These are phyloP conservation scores for Tiliqua scincoides DNA, from an alignment of 2,113 vertebrate species.

Conservation along the genomic window DNA sequence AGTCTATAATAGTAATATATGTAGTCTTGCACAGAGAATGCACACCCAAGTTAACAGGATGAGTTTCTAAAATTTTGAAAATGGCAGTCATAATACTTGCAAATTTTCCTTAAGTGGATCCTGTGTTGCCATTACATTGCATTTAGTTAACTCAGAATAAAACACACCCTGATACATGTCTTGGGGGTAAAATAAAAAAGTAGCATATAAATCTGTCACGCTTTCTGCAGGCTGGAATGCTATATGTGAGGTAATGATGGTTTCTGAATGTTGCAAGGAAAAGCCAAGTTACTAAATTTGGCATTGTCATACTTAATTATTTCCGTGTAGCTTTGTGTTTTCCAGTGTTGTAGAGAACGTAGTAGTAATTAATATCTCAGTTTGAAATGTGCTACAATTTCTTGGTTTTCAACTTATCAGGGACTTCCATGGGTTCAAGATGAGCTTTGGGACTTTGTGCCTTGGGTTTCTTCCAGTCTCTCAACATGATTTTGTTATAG, in stretches of 20 bases:
- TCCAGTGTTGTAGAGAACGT: neutral
- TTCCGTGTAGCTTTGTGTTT: slow-evolving; percentile 15
- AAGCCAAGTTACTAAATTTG: slow-evolving; percentile 16
- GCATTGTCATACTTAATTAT: neutral
- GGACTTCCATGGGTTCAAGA: slow-evolving; percentile 13
- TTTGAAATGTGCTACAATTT: slow-evolving; percentile 21
- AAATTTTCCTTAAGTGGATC: neutral
- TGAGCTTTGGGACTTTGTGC: slow-evolving; percentile 31
- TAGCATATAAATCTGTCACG: neutral
- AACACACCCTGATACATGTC: slow-evolving; percentile 3
- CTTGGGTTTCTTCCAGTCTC: slow-evolving; percentile 30
- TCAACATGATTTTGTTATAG: slow-evolving; percentile 41
- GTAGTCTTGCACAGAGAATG: neutral
- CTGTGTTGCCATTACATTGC: slow-evolving; percentile 14
- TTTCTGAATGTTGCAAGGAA: slow-evolving; percentile 22
- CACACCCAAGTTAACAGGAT: neutral
- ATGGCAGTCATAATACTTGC: neutral
- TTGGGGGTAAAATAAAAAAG: neutral
- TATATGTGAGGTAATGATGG: slow-evolving; percentile 1
- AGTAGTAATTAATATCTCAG: slow-evolving; percentile 16
- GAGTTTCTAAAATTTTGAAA: neutral
- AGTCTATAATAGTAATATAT: neutral
- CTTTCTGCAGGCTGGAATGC: neutral
- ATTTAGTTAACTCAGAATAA: neutral
- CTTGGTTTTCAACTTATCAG: slow-evolving; percentile 3